Evolutionary conservation across 2,113 vertebrate genomes (phyloP).

Genomic region (Cettia cetti): DNA sequence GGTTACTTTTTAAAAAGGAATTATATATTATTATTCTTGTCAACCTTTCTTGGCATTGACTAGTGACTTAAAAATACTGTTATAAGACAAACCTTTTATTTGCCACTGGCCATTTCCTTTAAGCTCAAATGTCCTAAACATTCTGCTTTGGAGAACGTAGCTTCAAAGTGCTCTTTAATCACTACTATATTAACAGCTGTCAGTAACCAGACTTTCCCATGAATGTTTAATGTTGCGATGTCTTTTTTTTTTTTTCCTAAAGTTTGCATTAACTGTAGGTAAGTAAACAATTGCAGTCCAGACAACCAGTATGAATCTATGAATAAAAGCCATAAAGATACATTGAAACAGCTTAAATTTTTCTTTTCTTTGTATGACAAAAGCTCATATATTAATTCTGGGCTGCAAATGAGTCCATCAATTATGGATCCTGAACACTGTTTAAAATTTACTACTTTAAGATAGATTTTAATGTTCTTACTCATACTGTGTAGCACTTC

Average conservation of each 20-base stretch:
- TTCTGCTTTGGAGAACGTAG: background rate
- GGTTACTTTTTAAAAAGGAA: constrained; percentile 12
- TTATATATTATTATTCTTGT: constrained; percentile 27
- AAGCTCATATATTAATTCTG: background rate
- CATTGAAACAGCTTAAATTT: background rate
- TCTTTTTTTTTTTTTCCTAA: background rate
- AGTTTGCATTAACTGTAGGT: background rate
- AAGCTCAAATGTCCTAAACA: constrained; percentile 17
- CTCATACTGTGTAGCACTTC: background rate
- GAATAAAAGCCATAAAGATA: background rate
- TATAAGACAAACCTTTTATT: constrained; percentile 38
- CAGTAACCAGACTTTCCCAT: background rate
- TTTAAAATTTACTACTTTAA: constrained; percentile 6
- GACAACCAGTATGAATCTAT: background rate
- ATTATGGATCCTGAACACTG: background rate
- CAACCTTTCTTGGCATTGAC: constrained; percentile 25
- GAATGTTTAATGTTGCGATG: constrained; percentile 13
- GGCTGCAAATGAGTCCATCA: background rate
- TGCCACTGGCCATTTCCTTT: constrained; percentile 27
- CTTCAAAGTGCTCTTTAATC: constrained; percentile 39
- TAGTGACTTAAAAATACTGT: constrained; percentile 18
- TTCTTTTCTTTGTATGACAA: background rate
- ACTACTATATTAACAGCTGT: background rate
- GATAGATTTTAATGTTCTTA: constrained; percentile 8
- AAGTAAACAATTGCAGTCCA: background rate